Percentiles rank a stretch among this genome's conserved stretches.
phyloP scores from a whole-genome alignment of 2,797 vertebrate genomes.

The Sebastiscus albofasciatus region DNA sequence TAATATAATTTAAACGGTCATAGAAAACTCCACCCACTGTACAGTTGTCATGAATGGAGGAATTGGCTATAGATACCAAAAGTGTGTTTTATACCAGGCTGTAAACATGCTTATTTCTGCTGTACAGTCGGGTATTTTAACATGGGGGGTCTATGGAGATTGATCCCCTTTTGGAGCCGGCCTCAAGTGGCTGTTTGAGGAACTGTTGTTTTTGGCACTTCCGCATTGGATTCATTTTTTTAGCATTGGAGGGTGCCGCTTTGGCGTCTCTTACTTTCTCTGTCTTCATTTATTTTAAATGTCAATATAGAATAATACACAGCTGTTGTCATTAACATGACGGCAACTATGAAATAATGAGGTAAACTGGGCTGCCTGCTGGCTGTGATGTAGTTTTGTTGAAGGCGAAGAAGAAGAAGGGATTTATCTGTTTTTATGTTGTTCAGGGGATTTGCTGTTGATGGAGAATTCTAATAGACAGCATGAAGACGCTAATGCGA shows the following conservation, averaged over 20 bases:
- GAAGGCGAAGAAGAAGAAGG: not conserved
- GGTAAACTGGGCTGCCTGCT: not conserved
- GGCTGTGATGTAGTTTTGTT: not conserved
- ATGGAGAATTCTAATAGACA: not conserved
- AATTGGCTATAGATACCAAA: no score
- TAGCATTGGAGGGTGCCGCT: not conserved
- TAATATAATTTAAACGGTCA: no score
- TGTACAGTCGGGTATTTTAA: no score
- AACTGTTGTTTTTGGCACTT: no score
- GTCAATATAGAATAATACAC: not conserved
- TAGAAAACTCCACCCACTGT: no score
- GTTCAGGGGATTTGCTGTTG: not conserved
- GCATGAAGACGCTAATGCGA: not conserved
- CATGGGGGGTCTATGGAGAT: no score
- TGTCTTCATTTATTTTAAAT: not conserved
- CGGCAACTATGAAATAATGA: accelerated
- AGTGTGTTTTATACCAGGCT: no score
- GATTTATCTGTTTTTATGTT: not conserved
- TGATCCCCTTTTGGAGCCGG: no score
- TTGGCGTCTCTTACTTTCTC: not conserved
- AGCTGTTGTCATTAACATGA: not conserved
- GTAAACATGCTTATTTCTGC: no score
- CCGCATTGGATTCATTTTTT: no score
- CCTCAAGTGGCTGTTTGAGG: no score
- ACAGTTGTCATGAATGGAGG: no score